Evolutionary conservation across 2,888 invertebrate genomes (phyloP).

Genomic region (Lasiommata megera): DNA sequence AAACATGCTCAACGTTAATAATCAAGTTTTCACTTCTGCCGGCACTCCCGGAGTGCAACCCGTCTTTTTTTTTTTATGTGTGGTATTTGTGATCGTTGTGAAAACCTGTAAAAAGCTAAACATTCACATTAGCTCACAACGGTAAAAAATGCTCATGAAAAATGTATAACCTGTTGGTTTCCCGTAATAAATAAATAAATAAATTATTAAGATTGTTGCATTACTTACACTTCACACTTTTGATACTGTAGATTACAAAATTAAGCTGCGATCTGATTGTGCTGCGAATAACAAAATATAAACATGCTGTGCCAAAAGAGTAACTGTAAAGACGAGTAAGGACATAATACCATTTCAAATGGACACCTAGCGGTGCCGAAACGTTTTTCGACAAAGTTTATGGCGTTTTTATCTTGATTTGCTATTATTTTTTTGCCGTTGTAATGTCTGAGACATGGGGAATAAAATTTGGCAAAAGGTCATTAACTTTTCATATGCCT

Average conservation of each 20-base stretch:
- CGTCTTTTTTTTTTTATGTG: no score
- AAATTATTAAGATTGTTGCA: no score
- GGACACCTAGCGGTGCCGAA: conserved; percentile 45
- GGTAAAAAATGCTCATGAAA: no score
- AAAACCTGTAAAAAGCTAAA: no score
- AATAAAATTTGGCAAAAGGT: conserved; percentile 13
- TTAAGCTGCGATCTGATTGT: conserved; percentile 28
- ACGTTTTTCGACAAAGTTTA: conserved; percentile 30
- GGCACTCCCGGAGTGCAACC: no score
- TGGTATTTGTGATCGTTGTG: no score
- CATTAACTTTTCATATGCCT: conserved; percentile 9
- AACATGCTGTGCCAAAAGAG: conserved; percentile 48
- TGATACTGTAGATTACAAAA: conserved; percentile 5
- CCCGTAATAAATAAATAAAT: no score
- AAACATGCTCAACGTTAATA: no score
- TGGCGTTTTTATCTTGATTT: conserved; percentile 24
- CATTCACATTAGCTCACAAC: no score
- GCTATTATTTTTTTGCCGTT: conserved; percentile 19
- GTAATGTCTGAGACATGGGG: conserved; percentile 9
- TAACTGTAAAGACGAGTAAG: conserved; percentile 67
- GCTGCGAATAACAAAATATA: conserved; percentile 60
- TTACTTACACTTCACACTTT: no score
- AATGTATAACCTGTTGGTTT: no score
- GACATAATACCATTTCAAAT: conserved; percentile 48
- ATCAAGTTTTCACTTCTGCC: no score